Evolutionary conservation across 2,113 vertebrate species (phyloP).

Genomic region (Cyphomyrus discorhynchus): DNA sequence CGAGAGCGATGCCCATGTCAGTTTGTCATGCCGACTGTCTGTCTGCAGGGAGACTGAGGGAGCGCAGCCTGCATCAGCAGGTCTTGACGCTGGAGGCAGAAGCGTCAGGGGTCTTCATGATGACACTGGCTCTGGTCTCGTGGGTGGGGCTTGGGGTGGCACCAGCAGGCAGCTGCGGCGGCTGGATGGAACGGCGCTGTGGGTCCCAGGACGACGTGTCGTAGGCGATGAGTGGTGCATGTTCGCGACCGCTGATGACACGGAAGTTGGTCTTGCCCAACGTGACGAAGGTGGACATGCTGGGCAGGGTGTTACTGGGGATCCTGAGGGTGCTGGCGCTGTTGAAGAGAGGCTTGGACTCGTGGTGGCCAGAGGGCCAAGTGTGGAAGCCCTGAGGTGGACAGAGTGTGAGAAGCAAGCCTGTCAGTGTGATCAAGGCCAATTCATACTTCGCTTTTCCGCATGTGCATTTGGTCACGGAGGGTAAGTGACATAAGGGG

Average conservation of each 20-base stretch:
- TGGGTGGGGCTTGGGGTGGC: conserved; percentile 50
- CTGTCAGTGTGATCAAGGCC: not conserved
- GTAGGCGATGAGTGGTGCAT: conserved; percentile 68
- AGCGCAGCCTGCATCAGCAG: conserved; percentile 53
- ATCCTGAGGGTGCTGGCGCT: conserved; percentile 57
- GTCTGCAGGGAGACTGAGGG: not conserved
- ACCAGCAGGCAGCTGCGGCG: conserved; percentile 36
- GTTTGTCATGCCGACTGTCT: not conserved
- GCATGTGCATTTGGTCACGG: not conserved
- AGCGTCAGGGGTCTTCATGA: conserved; percentile 93
- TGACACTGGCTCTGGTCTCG: conserved; percentile 88
- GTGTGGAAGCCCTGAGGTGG: conserved; percentile 58
- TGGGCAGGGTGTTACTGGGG: conserved; percentile 68
- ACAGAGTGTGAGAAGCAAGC: not conserved
- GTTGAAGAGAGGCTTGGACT: conserved; percentile 65
- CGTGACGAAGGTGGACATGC: conserved; percentile 85
- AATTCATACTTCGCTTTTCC: not conserved
- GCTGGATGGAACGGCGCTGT: not conserved
- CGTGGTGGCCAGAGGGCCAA: not conserved
- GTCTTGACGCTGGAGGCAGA: conserved; percentile 77
- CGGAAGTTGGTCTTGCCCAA: conserved; percentile 80
- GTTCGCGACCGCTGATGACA: conserved; percentile 80
- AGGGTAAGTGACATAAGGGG: not conserved
- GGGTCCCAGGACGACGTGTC: conserved; percentile 60
- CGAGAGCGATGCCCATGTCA: not conserved